Evolutionary conservation across 2,113 vertebrate genomes (phyloP).

Genomic region (Protobothrops flavoviridis): DNA sequence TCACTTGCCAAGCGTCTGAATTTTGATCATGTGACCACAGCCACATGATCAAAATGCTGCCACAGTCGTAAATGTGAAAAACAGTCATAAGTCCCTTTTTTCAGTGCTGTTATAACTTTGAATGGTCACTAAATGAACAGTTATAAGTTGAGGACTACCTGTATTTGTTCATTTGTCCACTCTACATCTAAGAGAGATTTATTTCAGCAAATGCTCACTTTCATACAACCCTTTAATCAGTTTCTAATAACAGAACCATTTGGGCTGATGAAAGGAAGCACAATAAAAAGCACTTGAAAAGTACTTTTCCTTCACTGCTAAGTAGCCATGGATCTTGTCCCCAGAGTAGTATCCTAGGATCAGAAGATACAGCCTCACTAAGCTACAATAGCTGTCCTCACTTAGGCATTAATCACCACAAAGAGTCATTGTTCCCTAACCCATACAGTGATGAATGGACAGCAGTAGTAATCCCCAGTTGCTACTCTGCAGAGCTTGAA

Average conservation of each 20-base stretch:
- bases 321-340: background rate
- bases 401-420: background rate
- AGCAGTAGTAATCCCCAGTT: background rate
- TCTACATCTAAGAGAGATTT: background rate
- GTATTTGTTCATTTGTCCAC: background rate
- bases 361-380: background rate
- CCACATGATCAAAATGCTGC: background rate
- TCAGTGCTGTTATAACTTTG: background rate
- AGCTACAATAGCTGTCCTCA: background rate
- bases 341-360: background rate
- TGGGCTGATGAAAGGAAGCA: background rate
- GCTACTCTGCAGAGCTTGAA: background rate
- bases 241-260: background rate
- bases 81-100: background rate
- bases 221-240: background rate
- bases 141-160: background rate
- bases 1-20: background rate
- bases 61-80: background rate
- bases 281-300: background rate
- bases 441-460: background rate
- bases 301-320: background rate
- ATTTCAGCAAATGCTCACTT: background rate
- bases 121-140: background rate
- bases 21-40: background rate
- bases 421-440: background rate